Percentiles rank a stretch among this genome's conserved stretches.
These are phyloP conservation scores for Poeciliopsis gracilis DNA, from an alignment of 2,797 vertebrate species.

Conservation along the genomic window DNA sequence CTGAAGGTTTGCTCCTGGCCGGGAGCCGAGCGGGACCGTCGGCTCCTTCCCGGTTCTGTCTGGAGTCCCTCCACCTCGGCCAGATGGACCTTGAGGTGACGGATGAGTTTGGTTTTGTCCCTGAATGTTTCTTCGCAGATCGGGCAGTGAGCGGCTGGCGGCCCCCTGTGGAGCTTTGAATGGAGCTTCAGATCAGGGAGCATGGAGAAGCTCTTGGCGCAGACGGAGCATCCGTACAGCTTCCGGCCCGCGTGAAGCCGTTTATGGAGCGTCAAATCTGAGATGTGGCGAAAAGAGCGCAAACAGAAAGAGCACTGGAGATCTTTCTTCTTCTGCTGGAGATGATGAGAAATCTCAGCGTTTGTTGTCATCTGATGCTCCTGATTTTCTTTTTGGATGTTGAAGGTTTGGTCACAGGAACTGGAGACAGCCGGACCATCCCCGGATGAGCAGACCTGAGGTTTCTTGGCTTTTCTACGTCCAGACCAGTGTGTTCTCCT, in stretches of 20 bases:
- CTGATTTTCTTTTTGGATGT: neutral
- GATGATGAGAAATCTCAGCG: neutral
- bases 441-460: neutral
- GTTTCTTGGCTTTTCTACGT: slow-evolving; percentile 13
- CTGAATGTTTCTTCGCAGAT: slow-evolving; percentile 44
- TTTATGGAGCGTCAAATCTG: slow-evolving; percentile 53
- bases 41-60: neutral
- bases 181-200: slow-evolving; percentile 48
- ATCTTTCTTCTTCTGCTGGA: slow-evolving; percentile 17
- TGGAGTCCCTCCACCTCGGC: neutral
- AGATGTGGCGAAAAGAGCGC: slow-evolving; percentile 53
- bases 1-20: neutral
- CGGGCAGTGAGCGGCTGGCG: slow-evolving; percentile 37
- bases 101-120: slow-evolving; percentile 39
- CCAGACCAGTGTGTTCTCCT: slow-evolving; percentile 7
- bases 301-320: slow-evolving; percentile 54
- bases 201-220: slow-evolving; percentile 51
- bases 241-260: slow-evolving; percentile 4
- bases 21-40: neutral
- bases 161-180: slow-evolving; percentile 32
- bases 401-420: neutral
- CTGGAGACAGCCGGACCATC: neutral
- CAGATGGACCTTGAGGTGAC: slow-evolving; percentile 55
- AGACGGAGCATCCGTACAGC: slow-evolving; percentile 34
- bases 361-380: neutral